Percentiles rank a stretch among this genome's conserved stretches.
Conservation (phyloP, 2,113 vertebrate genomes). For the Solenodon paradoxus region DNA sequence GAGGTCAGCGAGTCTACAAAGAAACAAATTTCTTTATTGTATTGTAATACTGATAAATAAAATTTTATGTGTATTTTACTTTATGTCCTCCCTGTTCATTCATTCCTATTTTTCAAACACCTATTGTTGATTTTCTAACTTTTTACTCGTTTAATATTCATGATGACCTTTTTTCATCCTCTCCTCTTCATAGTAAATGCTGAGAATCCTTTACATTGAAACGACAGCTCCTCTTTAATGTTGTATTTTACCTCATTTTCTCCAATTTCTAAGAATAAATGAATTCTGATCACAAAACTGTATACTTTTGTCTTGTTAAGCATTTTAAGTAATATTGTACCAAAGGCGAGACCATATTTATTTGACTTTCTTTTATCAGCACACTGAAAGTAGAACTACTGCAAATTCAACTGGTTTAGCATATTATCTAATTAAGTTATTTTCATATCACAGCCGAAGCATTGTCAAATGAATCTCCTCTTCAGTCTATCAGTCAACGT, state of each 20-base stretch:
- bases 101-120: constrained; percentile 27
- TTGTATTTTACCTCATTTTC: neutral
- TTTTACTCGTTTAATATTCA: neutral
- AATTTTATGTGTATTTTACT: neutral
- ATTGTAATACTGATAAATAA: neutral
- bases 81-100: neutral
- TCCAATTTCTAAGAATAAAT: neutral
- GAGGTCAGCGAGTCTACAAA: neutral
- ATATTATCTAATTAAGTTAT: constrained; percentile 35
- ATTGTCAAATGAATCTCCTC: neutral
- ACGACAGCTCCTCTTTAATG: neutral
- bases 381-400: neutral
- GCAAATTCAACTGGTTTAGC: neutral
- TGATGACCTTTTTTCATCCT: neutral
- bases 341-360: neutral
- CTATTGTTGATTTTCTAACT: neutral
- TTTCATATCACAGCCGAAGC: constrained; percentile 60
- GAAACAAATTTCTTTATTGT: neutral
- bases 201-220: neutral
- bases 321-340: neutral
- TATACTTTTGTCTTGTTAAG: neutral
- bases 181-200: neutral
- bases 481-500: neutral
- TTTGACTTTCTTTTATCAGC: neutral
- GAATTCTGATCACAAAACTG: neutral